These are phyloP conservation scores for Cecidostiba fungosa DNA, from an alignment of 2,888 invertebrate genomes.

Conservation along the genomic window DNA sequence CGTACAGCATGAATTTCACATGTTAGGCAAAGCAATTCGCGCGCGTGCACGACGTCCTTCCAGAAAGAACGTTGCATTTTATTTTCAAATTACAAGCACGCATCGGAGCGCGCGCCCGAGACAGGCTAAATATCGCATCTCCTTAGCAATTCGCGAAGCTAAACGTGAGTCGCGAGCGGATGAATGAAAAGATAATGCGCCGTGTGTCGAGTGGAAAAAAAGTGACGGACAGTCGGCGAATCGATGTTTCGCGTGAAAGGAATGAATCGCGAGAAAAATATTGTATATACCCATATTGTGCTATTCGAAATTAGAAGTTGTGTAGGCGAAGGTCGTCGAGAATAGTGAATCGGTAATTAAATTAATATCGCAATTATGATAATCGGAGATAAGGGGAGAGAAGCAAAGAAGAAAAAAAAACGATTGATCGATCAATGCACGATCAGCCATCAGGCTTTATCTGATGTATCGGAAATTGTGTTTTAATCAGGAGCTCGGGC, in stretches of 20 bases:
- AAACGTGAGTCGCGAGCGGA: slow-evolving; percentile 54
- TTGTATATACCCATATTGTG: not conserved
- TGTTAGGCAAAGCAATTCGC: slow-evolving; percentile 1
- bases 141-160: slow-evolving; percentile 49
- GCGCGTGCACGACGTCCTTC: slow-evolving; percentile 5
- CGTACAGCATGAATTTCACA: slow-evolving; percentile 6
- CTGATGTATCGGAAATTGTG: not conserved
- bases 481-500: not conserved
- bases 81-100: slow-evolving; percentile 58
- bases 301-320: not conserved
- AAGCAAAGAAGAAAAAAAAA: not conserved
- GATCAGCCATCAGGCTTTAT: not conserved
- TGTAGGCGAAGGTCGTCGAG: not conserved
- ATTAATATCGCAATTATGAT: not conserved
- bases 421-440: slow-evolving; percentile 4
- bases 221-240: not conserved
- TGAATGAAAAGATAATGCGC: slow-evolving; percentile 52
- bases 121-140: slow-evolving; percentile 42
- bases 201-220: slow-evolving; percentile 22
- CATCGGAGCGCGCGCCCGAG: not conserved
- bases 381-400: not conserved
- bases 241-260: not conserved
- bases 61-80: slow-evolving; percentile 44
- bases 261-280: not conserved
- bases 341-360: not conserved